Percentiles rank a stretch among this genome's conserved stretches.
Conservation (phyloP, 2,888 invertebrate genomes). For the Harmothoe impar region DNA sequence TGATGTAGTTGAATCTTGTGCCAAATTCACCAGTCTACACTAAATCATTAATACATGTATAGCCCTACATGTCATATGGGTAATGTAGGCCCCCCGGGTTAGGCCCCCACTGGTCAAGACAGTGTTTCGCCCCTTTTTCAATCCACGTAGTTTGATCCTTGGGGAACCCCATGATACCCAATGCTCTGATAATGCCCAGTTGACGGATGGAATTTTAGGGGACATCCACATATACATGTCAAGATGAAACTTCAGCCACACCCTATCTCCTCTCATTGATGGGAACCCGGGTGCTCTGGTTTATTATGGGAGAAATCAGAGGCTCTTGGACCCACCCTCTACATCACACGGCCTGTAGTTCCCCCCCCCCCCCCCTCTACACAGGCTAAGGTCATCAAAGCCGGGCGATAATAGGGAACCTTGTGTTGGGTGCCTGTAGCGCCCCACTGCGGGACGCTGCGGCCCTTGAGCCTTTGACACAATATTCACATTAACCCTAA, state of each 20-base stretch:
- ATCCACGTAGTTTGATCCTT: too few relatives aligned
- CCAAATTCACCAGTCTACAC: too few relatives aligned
- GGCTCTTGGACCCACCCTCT: neutral
- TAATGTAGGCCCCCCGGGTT: too few relatives aligned
- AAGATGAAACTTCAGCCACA: neutral
- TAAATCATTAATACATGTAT: too few relatives aligned
- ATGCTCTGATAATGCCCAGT: too few relatives aligned
- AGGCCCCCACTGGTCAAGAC: too few relatives aligned
- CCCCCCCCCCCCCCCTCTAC: neutral
- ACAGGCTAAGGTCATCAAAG: slow-evolving; percentile 1
- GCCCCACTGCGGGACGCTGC: neutral
- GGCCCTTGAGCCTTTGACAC: slow-evolving; percentile 40
- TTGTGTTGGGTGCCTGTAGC: slow-evolving; percentile 12
- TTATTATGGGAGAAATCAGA: neutral
- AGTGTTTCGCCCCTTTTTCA: too few relatives aligned
- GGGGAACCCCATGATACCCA: too few relatives aligned
- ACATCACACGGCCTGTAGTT: slow-evolving; percentile 5
- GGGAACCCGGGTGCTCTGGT: neutral
- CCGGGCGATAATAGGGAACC: slow-evolving; percentile 10
- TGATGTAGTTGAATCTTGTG: too few relatives aligned
- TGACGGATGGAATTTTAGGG: too few relatives aligned
- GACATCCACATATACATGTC: neutral
- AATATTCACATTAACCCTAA: slow-evolving; percentile 45
- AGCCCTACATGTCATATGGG: too few relatives aligned
- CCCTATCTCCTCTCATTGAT: neutral